Evolutionary conservation across 2,888 invertebrate species (phyloP), one percentile per base, ranked within the genome.

Genomic region (Leptopterna dolabrata): DNA sequence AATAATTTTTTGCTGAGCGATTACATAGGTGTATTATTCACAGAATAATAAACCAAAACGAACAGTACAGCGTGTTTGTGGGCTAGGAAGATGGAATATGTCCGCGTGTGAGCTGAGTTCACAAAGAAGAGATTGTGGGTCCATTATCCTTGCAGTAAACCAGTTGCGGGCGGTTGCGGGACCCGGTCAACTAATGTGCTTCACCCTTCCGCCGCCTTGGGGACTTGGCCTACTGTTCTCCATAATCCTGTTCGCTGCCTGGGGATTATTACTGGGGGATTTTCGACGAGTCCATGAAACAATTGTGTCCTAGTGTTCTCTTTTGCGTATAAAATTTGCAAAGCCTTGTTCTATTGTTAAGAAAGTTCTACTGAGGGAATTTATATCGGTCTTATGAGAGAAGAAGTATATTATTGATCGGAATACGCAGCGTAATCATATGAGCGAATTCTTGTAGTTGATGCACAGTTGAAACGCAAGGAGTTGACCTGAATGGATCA

Each of bases 111-210:
- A 24, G 19, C 19, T 55, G 24, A 63, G 63, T 63, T 63, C 24
- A 63, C 63, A 63, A 63, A 63, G 63, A 63, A 63, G 63, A 63
- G 63, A 63, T 63, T 63, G 63, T 63, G 63, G 63, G 63, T 63
- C 24, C 63, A 63, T 63, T 63, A 63, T 63, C 63, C 63, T 63
- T 63, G 63, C 63, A 63, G 63, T 63, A 63, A 63, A 63, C 63
- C 63, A 63, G 63, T 63, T 63, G 63, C 24, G 63, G 63, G 63
- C 24, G 63, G 63, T 9, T 24, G 63, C 4, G 63, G 51, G 51
- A 9, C 19, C 63, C 7, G 63, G 63, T 63, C 63, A 63, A 63
- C 63, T 63, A 63, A 63, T 63, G 63, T 63, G 63, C 63, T 63
- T 63, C 13, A 24, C 63, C 63, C 63, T 24, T 13, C 63, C 24